Base-by-base conservation (phyloP, 2,113 vertebrate species). In the Chaetops frenatus region DNA sequence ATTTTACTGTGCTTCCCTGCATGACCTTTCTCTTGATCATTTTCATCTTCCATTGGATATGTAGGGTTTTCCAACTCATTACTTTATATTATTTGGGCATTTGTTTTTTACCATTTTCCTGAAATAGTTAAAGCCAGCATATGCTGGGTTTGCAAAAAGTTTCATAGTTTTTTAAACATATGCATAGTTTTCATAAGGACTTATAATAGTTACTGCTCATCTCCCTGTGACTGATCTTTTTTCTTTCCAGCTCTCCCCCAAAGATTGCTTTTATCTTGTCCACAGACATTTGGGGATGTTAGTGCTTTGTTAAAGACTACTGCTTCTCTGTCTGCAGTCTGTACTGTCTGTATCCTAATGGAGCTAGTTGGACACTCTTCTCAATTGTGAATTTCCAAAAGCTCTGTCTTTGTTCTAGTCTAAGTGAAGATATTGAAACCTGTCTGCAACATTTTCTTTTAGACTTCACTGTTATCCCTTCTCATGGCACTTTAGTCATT, bases 401-500 rank as follows among this genome's bases (percentile, higher is more conserved):
- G 22, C 45, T 72, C 10, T 58, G 24, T 82, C 31, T 33, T 80
- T 77, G 3, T 81, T 85, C 27, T 78, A 35, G 33, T 40, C 33
- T 64, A 27, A 88, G 6, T 90, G 67, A 92, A 90, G 71, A 60
- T 4, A 12, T 2, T 96, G 60, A 94, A 90, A 88, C 35, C 14
- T 81, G 22, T 73, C 56, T 90, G 35, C n/a, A 33, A 62, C 87
- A 8, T 90, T 95, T 96, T 73, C 61, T 83, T 95, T 54, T 77
- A 99, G 99, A 99, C 92, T 97, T 97, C 15, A 58, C 92, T 66
- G 66, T 97, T 42, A 87, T 98, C 53, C 65, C 45, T 33, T 99
- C 99, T 51, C 53, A 44, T 17, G 96, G 98, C 58, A 99, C 99
- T 42, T 97, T 99, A 83, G 98, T 99, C 22, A 88, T 99, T 97